Conservation (phyloP, 64 coral and sea anemone species). For the Trachythela sp. region DNA sequence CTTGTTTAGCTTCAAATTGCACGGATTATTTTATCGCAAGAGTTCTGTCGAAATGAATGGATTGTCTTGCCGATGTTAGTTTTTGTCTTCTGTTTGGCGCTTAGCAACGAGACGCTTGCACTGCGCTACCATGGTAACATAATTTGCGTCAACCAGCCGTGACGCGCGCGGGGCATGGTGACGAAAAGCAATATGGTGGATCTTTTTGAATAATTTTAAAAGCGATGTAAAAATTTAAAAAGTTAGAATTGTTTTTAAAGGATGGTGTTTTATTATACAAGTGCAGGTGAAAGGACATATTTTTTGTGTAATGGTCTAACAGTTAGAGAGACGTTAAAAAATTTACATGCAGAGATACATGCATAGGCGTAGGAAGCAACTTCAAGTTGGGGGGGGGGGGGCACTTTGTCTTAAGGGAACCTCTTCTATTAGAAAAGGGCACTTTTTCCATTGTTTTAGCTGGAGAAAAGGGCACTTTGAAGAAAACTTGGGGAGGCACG, state of each 20-base stretch:
- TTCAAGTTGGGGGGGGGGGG: too few species aligned
- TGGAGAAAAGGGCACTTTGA: too few species aligned
- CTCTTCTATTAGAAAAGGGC: too few species aligned
- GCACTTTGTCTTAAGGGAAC: too few species aligned
- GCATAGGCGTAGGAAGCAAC: too few species aligned
- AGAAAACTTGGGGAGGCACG: too few species aligned
- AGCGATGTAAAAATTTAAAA: neutral
- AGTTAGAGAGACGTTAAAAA: too few species aligned
- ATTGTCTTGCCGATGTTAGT: neutral
- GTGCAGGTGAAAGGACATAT: neutral
- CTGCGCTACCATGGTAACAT: neutral
- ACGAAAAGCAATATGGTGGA: slow-evolving; percentile 3
- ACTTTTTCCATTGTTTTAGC: too few species aligned
- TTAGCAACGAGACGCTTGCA: neutral
- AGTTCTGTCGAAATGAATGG: neutral
- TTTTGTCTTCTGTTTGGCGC: neutral
- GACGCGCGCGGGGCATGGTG: neutral
- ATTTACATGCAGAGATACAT: too few species aligned
- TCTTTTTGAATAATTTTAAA: neutral
- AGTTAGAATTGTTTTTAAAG: neutral
- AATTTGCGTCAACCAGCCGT: neutral
- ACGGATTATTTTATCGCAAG: neutral
- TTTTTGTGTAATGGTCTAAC: neutral
- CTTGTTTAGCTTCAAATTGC: neutral
- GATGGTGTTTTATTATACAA: slow-evolving; percentile 15